A percentile compares a stretch with the other conserved stretches of the same genome.
Conservation (phyloP, 2,113 vertebrate species). For the Sminthopsis crassicaudata region DNA sequence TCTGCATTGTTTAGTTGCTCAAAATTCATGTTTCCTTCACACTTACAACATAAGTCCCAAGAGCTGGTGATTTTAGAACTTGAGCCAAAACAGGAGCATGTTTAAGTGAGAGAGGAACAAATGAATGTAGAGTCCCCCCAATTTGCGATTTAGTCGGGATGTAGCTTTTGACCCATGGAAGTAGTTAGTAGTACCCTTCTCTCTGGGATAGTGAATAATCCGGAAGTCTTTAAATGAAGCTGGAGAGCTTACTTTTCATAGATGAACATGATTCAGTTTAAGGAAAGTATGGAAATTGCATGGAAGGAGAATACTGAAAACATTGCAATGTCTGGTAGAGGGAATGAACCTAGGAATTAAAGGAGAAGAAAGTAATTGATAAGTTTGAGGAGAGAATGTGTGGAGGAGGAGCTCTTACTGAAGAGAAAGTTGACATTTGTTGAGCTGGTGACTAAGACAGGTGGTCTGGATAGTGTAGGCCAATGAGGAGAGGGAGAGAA, state of each 20-base stretch:
- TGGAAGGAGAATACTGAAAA: neutral
- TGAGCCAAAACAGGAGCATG: neutral
- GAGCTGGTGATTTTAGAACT: neutral
- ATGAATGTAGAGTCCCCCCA: neutral
- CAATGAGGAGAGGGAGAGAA: neutral
- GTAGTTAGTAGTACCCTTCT: neutral
- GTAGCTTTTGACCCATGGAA: neutral
- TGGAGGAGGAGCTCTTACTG: neutral
- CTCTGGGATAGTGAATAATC: neutral
- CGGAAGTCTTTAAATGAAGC: neutral
- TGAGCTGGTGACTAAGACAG: neutral
- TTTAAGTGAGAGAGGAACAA: neutral
- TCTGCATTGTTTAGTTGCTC: neutral
- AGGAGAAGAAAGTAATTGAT: neutral
- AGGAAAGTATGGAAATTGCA: neutral
- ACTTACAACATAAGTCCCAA: neutral
- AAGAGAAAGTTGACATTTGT: neutral
- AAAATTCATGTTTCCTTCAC: neutral
- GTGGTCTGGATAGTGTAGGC: accelerated
- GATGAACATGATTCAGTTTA: neutral
- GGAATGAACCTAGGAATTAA: neutral
- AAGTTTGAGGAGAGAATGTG: neutral
- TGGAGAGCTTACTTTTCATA: neutral
- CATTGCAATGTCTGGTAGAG: neutral
- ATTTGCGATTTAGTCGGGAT: neutral